A percentile compares a stretch with the other conserved stretches of the same genome.
Conservation (phyloP, 2,113 vertebrate species). For the Gallinago jamesoni region DNA sequence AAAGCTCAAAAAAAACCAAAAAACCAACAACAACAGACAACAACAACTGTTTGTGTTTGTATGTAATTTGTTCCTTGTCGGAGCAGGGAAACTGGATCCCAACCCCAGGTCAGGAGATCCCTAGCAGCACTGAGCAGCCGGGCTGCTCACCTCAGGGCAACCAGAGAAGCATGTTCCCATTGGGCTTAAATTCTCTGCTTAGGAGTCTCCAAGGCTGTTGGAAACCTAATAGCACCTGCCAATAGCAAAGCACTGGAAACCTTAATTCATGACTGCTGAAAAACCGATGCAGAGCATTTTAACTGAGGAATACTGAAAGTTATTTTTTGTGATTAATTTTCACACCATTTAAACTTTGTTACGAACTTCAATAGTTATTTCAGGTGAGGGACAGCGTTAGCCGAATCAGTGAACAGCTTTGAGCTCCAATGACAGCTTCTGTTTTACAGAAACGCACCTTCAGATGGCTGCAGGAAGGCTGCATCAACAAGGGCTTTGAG, state of each 20-base stretch:
- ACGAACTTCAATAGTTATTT: neutral
- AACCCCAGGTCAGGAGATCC: accelerated
- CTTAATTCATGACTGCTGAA: neutral
- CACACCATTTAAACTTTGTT: neutral
- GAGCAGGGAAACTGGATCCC: neutral
- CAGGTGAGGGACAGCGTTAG: neutral
- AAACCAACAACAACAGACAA: neutral
- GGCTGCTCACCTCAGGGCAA: neutral
- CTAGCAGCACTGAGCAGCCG: neutral
- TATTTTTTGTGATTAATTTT: neutral
- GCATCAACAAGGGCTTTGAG: neutral
- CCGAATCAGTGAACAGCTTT: neutral
- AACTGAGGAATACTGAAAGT: neutral
- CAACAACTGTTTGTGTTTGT: neutral
- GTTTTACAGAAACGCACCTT: neutral
- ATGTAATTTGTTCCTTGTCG: neutral
- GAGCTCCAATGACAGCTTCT: neutral
- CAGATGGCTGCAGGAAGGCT: neutral
- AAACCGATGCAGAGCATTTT: neutral
- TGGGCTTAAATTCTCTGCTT: neutral
- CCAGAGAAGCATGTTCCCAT: neutral
- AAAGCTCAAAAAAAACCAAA: neutral
- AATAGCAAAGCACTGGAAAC: neutral
- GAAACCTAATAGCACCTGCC: neutral
- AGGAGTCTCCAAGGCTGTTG: neutral